These are phyloP conservation scores for Patiria miniata DNA, from an alignment of 35 echinoderm and acorn worm genomes.

Conservation along the genomic window DNA sequence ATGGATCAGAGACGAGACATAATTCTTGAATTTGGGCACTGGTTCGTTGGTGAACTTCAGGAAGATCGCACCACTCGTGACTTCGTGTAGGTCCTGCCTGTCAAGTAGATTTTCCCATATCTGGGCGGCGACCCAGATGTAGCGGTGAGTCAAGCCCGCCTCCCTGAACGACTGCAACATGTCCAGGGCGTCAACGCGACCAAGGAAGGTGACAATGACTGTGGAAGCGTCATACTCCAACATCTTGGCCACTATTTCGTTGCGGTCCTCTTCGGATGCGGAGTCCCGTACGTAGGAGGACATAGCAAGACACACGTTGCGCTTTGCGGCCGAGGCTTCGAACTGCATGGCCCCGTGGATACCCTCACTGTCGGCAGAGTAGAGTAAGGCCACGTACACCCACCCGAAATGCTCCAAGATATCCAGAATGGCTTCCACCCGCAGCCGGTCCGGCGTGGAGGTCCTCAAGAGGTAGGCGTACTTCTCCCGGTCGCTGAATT, in stretches of 20 bases:
- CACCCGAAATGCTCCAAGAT: constrained; percentile 33
- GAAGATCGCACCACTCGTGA: neutral
- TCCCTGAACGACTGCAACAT: neutral
- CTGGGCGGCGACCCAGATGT: neutral
- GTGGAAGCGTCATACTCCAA: neutral
- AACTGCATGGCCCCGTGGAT: constrained; percentile 2
- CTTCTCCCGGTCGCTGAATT: constrained; percentile 12
- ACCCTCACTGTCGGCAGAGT: constrained; percentile 17
- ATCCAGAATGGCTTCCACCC: constrained; percentile 29
- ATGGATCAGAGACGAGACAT: neutral
- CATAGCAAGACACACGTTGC: constrained; percentile 16
- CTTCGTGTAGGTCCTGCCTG: neutral
- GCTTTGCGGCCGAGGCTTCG: neutral
- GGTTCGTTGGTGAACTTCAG: neutral
- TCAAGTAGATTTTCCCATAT: neutral
- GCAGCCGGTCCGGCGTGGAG: constrained; percentile 33
- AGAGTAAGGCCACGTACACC: constrained; percentile 23
- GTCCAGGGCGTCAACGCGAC: neutral
- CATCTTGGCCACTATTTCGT: constrained; percentile 18
- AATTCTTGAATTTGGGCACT: neutral
- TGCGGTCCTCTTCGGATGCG: neutral
- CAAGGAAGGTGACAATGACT: constrained; percentile 12
- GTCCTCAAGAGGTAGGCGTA: constrained; percentile 29
- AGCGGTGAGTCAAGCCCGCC: neutral
- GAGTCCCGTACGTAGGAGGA: neutral